Base-by-base conservation (phyloP, 2,888 invertebrate species). In the Drosophila anceps region DNA sequence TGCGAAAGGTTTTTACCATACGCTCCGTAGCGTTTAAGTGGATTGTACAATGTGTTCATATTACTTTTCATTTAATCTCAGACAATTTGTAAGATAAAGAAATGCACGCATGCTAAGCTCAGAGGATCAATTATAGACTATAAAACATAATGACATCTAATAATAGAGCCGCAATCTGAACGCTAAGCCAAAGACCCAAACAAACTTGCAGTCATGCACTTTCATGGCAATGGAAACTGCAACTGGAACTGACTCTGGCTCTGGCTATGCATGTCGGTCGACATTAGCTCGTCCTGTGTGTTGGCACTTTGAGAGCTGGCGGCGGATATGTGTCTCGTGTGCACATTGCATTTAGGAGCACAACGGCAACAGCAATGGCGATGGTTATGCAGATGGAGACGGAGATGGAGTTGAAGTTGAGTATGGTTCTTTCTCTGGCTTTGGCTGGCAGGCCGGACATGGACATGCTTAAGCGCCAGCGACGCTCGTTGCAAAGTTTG, bases 121-220 rank as follows among this genome's bases (percentile, higher is more conserved):
- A 65, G 79, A 84, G 90, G 81, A 88, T 88, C 91, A 90, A 90
- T 90, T 90, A 90, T 91, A 88, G 90, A 83, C 92, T 91, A 92
- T 92, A 92, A 92, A 93, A 92, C 89, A 91, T 93, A 92, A 92
- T 92, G 92, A 90, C 89, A 90, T 90, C 88, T 92, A 93, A 92
- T 92, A 90, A 92, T 91, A 92, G 92, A 92, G 92, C 87, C 84
- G 85, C 82, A 80, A 82, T 79, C 84, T 82, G 74, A 73, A 73
- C 76, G 67, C 80, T 62, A 70, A 80, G 69, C 74, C 72, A 80
- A 71, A 71, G 72, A 68, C 72, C 59, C 73, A 31, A 41, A 29
- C 18, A 33, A 18, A 37, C 43, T 50, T 58, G 44, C 44, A 58
- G 58, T 44, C 58, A 58, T 58, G 50, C 41, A 55, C 27, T 55